Evolutionary conservation across 1,140 invertebrate species (phyloP).

Genomic region (Habropoda laboriosa): DNA sequence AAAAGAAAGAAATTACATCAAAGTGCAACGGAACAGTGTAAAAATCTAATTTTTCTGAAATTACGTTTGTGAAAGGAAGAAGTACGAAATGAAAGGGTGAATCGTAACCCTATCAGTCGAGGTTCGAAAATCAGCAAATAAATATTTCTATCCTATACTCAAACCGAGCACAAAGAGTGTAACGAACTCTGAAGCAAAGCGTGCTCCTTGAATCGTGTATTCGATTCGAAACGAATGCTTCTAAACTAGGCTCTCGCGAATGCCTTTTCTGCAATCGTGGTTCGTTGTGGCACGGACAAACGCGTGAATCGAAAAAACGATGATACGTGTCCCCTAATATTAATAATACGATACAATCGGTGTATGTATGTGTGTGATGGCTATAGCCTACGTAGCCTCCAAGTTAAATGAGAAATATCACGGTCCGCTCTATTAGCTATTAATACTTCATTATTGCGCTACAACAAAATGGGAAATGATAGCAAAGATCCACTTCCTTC

Average conservation of each 20-base stretch:
- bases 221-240: neutral
- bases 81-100: no score
- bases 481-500: conserved; percentile 24
- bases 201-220: neutral
- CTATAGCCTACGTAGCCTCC: conserved; percentile 39
- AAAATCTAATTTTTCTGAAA: no score
- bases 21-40: no score
- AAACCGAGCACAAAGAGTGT: neutral
- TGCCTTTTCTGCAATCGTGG: conserved; percentile 32
- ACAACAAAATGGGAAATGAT: conserved; percentile 46
- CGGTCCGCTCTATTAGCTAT: neutral
- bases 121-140: neutral
- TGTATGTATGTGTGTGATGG: conserved; percentile 12
- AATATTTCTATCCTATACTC: neutral
- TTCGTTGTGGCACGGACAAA: conserved; percentile 38
- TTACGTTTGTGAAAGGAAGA: no score
- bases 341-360: conserved; percentile 38
- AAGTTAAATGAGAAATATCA: conserved; percentile 55
- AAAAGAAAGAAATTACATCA: no score
- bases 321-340: neutral
- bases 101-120: neutral
- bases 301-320: neutral
- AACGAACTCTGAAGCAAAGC: conserved; percentile 7
- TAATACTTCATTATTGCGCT: conserved; percentile 44
- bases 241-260: neutral